phyloP scores from a whole-genome alignment of 2,797 vertebrate genomes.

The Semaprochilodus insignis region DNA sequence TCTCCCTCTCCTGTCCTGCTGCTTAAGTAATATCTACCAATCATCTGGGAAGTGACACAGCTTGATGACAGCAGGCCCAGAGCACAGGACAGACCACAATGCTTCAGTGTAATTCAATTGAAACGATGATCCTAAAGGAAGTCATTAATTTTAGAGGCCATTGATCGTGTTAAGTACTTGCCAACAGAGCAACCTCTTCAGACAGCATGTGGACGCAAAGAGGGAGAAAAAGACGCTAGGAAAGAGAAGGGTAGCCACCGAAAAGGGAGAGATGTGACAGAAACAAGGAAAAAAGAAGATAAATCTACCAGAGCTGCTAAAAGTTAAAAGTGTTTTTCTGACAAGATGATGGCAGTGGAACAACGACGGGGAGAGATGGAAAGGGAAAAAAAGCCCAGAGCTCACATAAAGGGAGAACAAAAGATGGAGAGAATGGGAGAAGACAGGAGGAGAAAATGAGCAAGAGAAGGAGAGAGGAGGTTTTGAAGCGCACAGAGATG shows the following conservation, averaged over 20 bases:
- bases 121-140: constrained; percentile 35
- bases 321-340: background rate
- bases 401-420: constrained; percentile 2
- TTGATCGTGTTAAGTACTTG: constrained; percentile 28
- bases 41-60: constrained; percentile 14
- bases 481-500: constrained; percentile 48
- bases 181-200: constrained; percentile 13
- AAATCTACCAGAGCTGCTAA: background rate
- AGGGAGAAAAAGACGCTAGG: background rate
- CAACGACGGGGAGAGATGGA: background rate
- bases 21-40: constrained; percentile 28
- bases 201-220: background rate
- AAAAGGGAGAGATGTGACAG: background rate
- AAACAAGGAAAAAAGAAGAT: background rate
- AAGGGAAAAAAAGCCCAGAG: constrained; percentile 7
- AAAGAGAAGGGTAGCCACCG: background rate
- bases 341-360: background rate
- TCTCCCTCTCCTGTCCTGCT: background rate
- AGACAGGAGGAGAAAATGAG: background rate
- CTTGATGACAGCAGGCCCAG: constrained; percentile 29
- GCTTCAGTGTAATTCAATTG: constrained; percentile 34
- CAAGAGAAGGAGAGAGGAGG: constrained; percentile 39
- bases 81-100: constrained; percentile 40
- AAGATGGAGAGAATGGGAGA: constrained; percentile 41
- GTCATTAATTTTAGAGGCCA: constrained; percentile 37